Base-by-base conservation (phyloP, 2,113 vertebrate species). In the Cyanocitta stelleri region DNA sequence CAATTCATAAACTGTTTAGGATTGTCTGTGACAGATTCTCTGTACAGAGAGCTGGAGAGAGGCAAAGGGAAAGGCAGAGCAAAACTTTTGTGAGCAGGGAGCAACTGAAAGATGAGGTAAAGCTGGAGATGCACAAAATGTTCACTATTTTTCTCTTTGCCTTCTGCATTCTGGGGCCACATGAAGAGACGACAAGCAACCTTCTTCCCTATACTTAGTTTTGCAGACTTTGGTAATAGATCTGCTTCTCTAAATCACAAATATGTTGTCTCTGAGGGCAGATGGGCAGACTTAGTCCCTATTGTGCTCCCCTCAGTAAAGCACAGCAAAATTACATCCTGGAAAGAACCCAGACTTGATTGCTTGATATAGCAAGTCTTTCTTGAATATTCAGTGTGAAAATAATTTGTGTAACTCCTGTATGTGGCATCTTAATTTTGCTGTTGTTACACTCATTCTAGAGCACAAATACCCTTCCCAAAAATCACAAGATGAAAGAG, bases 91-190 rank as follows among this genome's bases (percentile, higher is more conserved):
- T 75, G 64, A 72, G 30, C 9, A 46, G 32, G 9, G 20, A 66
- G 5, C 3, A 5, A 33, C 64, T 68, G 9, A 46, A 44, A 15
- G 26, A 17, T 22, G 62, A 90, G 14, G 51, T 66, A 39, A 85
- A 69, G 41, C 30, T 93, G 66, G 52, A 74, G 49, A 35, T 19
- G 12, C 32, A 83, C 15, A 37, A 54, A 43, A 23, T 6, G 12
- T 87, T 87, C 0, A 0, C 32, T 12, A 4, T 73, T 62, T 46
- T 0, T 0, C 37, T 87, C 52, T 35, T 11, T 9, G 1, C 56
- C 29, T 92, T 73, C 51, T 81, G 16, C 13, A 33, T 67, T 67
- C 48, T 49, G 21, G 30, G 10, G 4, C 48, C 41, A 35, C 20
- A 15, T 14, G 32, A 49, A 77, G 35, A 63, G 49, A 52, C 35